These are phyloP conservation scores for Epinotia bilunana DNA, from an alignment of 2,888 invertebrate species.

Conservation along the genomic window DNA sequence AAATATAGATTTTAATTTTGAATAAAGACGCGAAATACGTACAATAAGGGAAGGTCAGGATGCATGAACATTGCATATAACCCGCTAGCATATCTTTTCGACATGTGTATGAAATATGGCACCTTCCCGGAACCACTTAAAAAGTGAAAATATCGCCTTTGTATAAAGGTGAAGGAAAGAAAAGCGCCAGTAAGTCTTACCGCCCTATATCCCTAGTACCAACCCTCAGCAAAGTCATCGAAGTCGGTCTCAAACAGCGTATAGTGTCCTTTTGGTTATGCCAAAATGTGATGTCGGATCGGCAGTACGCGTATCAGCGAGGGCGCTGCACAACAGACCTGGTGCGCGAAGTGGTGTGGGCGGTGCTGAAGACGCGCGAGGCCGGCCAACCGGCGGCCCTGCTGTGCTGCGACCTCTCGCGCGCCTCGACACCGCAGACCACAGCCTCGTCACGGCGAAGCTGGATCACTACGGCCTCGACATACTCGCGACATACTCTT, in stretches of 20 bases:
- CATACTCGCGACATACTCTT: neutral
- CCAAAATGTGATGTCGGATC: neutral
- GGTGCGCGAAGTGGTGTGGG: neutral
- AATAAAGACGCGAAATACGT: too few species aligned
- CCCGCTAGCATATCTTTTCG: too few species aligned
- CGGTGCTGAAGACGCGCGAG: neutral
- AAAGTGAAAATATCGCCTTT: slow-evolving; percentile 1
- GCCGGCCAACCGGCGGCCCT: neutral
- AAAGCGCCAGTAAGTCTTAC: neutral
- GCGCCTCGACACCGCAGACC: neutral
- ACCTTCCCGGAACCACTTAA: neutral
- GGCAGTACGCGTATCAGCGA: neutral
- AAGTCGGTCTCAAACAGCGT: slow-evolving; percentile 5
- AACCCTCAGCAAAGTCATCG: neutral
- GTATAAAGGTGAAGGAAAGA: neutral
- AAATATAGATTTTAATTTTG: too few species aligned
- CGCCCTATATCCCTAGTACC: neutral
- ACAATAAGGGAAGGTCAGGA: too few species aligned
- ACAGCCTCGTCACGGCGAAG: neutral
- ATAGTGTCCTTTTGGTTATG: neutral
- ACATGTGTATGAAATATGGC: too few species aligned
- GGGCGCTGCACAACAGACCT: neutral
- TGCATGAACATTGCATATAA: too few species aligned
- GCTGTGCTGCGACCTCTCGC: neutral
- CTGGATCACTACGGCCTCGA: neutral